Conservation (phyloP, 2,113 vertebrate species). For the Hylia prasina region DNA sequence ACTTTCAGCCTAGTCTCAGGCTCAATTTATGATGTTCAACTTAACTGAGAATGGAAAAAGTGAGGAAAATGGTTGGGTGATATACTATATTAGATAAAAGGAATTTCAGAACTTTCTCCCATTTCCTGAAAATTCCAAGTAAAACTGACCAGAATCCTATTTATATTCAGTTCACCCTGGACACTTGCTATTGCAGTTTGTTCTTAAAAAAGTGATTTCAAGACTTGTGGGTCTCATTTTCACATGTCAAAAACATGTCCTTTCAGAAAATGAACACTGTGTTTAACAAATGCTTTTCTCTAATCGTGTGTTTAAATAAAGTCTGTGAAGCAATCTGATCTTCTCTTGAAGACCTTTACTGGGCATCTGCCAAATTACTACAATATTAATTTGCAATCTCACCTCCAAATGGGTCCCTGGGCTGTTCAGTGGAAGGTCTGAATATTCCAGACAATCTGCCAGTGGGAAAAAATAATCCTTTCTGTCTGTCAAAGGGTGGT, state of each 20-base stretch:
- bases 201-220: not conserved
- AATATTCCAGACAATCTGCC: not conserved
- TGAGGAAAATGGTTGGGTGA: not conserved
- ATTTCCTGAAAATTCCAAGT: not conserved
- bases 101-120: not conserved
- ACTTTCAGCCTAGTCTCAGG: not conserved
- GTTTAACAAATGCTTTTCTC: not conserved
- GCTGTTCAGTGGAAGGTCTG: not conserved
- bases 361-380: not conserved
- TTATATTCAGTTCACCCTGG: not conserved
- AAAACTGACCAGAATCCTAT: not conserved
- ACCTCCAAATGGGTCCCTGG: not conserved
- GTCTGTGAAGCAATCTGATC: not conserved
- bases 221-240: not conserved
- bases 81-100: not conserved
- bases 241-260: not conserved
- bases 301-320: not conserved
- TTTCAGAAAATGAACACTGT: not conserved
- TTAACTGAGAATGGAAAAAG: not conserved
- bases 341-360: not conserved
- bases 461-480: not conserved
- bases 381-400: not conserved
- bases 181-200: not conserved
- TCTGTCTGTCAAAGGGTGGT: not conserved
- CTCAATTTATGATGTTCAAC: not conserved